Percentiles rank a stretch among this genome's conserved stretches.
Evolutionary conservation across 2,113 vertebrate species (phyloP).

Genomic region (Raja brachyura): DNA sequence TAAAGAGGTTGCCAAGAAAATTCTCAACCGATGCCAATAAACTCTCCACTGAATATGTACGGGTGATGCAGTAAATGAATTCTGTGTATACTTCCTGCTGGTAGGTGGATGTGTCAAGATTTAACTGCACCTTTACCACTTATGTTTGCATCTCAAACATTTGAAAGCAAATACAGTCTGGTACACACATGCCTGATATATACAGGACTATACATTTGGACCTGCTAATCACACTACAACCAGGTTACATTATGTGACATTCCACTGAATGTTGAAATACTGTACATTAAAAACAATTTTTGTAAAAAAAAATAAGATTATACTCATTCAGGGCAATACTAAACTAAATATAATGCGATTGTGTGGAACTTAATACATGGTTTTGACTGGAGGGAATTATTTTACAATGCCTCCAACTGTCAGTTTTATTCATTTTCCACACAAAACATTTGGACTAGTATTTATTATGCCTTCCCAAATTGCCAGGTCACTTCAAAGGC

Average conservation of each 20-base stretch:
- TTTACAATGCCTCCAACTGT: background rate
- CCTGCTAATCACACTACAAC: background rate
- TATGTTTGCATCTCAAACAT: slow-evolving; percentile 46
- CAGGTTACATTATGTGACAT: background rate
- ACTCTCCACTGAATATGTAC: background rate
- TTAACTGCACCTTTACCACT: background rate
- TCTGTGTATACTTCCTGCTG: background rate
- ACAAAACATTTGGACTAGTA: too few relatives aligned
- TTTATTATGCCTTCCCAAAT: too few relatives aligned
- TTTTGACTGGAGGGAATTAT: background rate
- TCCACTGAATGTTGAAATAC: background rate
- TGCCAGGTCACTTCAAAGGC: too few relatives aligned
- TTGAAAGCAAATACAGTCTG: slow-evolving; percentile 43
- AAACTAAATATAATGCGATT: background rate
- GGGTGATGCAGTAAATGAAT: background rate
- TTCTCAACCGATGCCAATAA: slow-evolving; percentile 15
- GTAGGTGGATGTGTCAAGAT: background rate
- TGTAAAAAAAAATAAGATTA: background rate
- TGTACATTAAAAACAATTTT: background rate
- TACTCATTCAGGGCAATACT: background rate
- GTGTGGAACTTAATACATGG: background rate
- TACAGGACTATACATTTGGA: background rate
- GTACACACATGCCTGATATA: slow-evolving; percentile 42
- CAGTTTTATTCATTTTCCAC: background rate
- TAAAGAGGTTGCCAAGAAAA: slow-evolving; percentile 21